A percentile compares a stretch with the other conserved stretches of the same genome.
Evolutionary conservation across 1,140 invertebrate genomes (phyloP).

Genomic region (Cydia fagiglandana): DNA sequence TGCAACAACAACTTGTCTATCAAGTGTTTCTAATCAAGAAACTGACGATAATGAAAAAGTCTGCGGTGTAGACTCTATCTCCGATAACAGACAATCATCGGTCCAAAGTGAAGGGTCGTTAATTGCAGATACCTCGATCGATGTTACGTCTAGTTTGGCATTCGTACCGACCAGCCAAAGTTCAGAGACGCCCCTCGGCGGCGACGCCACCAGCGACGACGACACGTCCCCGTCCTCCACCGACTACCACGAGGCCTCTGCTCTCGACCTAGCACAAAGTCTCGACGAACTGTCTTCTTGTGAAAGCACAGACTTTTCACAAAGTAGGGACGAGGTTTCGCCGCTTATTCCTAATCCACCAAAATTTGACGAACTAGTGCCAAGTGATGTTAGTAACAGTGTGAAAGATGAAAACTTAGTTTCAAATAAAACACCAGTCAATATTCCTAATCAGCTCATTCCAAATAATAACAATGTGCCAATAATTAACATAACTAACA

Average conservation of each 20-base stretch:
- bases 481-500: constrained; percentile 46
- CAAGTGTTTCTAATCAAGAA: constrained; percentile 34
- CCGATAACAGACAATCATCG: constrained; percentile 52
- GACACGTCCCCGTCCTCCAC: constrained; percentile 72
- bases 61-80: constrained; percentile 45
- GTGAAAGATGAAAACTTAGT: constrained; percentile 43
- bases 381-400: constrained; percentile 44
- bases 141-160: constrained; percentile 72
- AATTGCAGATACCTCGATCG: constrained; percentile 70
- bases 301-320: constrained; percentile 70
- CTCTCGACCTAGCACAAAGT: constrained; percentile 69
- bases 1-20: constrained; percentile 4
- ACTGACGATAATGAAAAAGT: constrained; percentile 52
- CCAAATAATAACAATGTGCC: constrained; percentile 51
- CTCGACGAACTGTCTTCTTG: constrained; percentile 66
- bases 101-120: constrained; percentile 63
- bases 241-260: constrained; percentile 74
- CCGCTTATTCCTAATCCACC: constrained; percentile 47
- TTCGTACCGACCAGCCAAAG: constrained; percentile 70
- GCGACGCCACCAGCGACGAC: constrained; percentile 69
- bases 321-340: constrained; percentile 69
- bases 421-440: constrained; percentile 43
- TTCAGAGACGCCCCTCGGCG: constrained; percentile 53
- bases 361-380: constrained; percentile 39
- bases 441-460: constrained; percentile 61